Evolutionary conservation across 2,888 invertebrate genomes (phyloP), one percentile per base, ranked within the genome.

Genomic region (Pyralis farinalis): DNA sequence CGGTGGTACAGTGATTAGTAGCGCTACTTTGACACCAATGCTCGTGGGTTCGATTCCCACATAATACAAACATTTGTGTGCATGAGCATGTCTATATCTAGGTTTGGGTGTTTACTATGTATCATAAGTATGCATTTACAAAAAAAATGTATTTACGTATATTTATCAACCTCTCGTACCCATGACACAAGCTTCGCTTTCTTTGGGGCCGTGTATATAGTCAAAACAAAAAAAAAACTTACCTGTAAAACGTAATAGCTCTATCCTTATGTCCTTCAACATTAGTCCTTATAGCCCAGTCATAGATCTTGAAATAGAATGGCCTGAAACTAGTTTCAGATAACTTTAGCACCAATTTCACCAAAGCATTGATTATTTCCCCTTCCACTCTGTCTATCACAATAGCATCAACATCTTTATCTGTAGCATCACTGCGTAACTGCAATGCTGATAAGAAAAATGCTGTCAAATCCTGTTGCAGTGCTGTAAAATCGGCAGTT

Each of bases 241-340:
- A 93, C 91, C 93, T 92, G 71, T 96, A 97, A 74, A 97, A 98
- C 0, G 97, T 96, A 36, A 97, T 93, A 7, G 92, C 83, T 43
- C 95, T 86, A 43, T 93, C 92, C 41, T 92, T 92, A 37, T 91
- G 90, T 35, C 89, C 87, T 42, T 89, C 86, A 55, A 89, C 84
- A 46, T 92, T 90, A 41, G 88, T 85, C 47, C 93, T 90, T 31
- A 92, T 90, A 0, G 97, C 96, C 98, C 98, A 98, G 63, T 96
- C 95, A 70, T 94, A 96, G 9, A 98, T 90, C 83, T 94, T 93
- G 60, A 94, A 94, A 76, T 96, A 97, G 58, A 98, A 91, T 0
- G 98, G 97, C 47, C 96, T 92, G 79, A 98, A 98, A 29, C 93
- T 93, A 0, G 93, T 93, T 75, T 98, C 98, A 0, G 97, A 97